Evolutionary conservation across 2,113 vertebrate species (phyloP), one percentile per base, ranked within the genome.

Genomic region (Pandion haliaetus): DNA sequence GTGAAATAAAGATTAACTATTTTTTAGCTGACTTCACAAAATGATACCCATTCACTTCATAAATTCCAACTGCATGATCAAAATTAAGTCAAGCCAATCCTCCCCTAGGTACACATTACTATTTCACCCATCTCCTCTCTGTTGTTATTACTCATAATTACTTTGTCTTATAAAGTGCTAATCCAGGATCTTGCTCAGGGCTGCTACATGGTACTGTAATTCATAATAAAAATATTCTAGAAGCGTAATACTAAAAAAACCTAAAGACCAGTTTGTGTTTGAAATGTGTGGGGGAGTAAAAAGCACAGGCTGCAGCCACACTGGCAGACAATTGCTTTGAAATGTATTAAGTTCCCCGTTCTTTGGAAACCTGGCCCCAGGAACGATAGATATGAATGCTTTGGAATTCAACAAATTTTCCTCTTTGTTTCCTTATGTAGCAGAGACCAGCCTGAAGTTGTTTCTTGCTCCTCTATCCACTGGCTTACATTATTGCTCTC

Each of bases 11-110:
- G 21, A 77, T 34, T 42, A 95, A 54, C 21, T 18, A 16, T 3
- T 95, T 89, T 95, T 92, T 78, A 67, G 26, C 55, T 78, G 88
- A 90, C 47, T 92, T 92, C 59, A 74, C n/a, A 55, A 80, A 90
- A 71, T 86, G 20, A 55, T 63, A 78, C 8, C 7, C 63, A 45
- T 81, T 96, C 24, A 57, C 74, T 88, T 86, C 4, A 50, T 65
- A 81, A 90, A 82, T 90, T 92, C 32, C 49, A 80, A 28, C 29
- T 44, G 40, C 17, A 26, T 47, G 24, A 88, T 59, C 44, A 86
- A 93, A 93, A 66, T 57, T 11, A 93, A 84, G 63, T 70, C 15
- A 81, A 66, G 29, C 12, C 82, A 83, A 3, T 70, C 42, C 14
- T 84, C 42, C 34, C 34, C 28, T 70, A 59, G 8, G 55, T 63